Conservation (phyloP, 1,140 invertebrate genomes). For the Megathymus violae region DNA sequence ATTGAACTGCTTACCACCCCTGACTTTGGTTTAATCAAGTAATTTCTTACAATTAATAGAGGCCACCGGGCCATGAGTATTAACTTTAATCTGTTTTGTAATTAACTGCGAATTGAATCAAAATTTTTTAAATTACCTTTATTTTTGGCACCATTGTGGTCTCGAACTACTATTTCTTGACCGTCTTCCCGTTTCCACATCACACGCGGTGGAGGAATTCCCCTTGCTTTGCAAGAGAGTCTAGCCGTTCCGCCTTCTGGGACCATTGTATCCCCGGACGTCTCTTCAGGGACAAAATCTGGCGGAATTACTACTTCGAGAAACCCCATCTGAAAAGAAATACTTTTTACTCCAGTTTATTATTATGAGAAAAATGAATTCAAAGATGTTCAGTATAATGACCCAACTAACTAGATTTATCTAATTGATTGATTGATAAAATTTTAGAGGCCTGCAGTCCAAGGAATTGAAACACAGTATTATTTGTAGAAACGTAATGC, state of each 20-base stretch:
- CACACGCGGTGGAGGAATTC: slow-evolving; percentile 93
- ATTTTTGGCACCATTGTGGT: slow-evolving; percentile 86
- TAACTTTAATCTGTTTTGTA: too few relatives aligned
- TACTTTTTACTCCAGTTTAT: background rate
- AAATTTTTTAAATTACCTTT: too few relatives aligned
- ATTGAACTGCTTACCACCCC: too few relatives aligned
- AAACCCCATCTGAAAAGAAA: slow-evolving; percentile 87
- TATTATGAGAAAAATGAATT: too few relatives aligned
- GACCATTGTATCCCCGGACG: slow-evolving; percentile 92
- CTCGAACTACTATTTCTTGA: slow-evolving; percentile 91
- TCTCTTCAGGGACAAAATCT: slow-evolving; percentile 92
- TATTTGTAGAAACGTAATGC: slow-evolving; percentile 19
- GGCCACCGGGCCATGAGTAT: too few relatives aligned
- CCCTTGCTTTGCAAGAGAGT: slow-evolving; percentile 88
- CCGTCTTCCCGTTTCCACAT: slow-evolving; percentile 95
- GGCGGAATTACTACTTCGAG: slow-evolving; percentile 95
- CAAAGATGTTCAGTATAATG: too few relatives aligned
- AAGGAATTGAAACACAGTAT: background rate
- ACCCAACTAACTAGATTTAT: too few relatives aligned
- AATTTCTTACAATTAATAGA: too few relatives aligned
- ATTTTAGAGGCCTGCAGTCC: background rate
- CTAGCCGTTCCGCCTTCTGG: slow-evolving; percentile 92
- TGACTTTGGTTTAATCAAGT: too few relatives aligned
- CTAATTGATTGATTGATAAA: too few relatives aligned
- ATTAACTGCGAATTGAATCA: too few relatives aligned